phyloP scores from a whole-genome alignment of 2,113 vertebrate species.

The Phoxinus phoxinus region DNA sequence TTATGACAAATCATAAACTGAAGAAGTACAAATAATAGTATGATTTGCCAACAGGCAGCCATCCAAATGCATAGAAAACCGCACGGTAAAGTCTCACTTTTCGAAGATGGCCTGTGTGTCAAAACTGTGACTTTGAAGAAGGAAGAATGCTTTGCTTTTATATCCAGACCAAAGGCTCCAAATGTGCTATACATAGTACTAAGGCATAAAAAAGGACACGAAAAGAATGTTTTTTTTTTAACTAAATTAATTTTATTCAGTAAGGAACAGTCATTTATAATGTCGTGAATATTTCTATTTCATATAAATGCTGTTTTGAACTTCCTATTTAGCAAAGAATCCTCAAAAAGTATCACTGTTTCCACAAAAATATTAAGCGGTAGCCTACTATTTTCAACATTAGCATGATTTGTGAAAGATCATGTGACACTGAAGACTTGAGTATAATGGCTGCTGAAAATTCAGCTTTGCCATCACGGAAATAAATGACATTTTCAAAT shows the following conservation, averaged over 20 bases:
- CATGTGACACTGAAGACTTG: neutral
- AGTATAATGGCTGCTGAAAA: neutral
- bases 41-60: neutral
- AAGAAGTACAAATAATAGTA: conserved; percentile 28
- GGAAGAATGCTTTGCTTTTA: neutral
- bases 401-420: neutral
- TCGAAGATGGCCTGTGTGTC: neutral
- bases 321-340: neutral
- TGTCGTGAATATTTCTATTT: neutral
- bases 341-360: too few species aligned
- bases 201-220: neutral
- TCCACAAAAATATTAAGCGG: too few species aligned
- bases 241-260: neutral
- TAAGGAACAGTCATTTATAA: neutral
- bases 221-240: neutral
- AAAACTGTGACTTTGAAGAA: neutral
- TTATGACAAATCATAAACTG: conserved; percentile 22
- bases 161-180: neutral
- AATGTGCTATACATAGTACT: neutral
- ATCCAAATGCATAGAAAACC: neutral
- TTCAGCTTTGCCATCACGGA: too few species aligned
- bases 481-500: neutral
- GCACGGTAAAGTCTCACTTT: neutral
- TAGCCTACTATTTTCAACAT: neutral
- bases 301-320: neutral